phyloP scores from a whole-genome alignment of 35 echinoderm and acorn worm genomes.

The Acanthaster planci region DNA sequence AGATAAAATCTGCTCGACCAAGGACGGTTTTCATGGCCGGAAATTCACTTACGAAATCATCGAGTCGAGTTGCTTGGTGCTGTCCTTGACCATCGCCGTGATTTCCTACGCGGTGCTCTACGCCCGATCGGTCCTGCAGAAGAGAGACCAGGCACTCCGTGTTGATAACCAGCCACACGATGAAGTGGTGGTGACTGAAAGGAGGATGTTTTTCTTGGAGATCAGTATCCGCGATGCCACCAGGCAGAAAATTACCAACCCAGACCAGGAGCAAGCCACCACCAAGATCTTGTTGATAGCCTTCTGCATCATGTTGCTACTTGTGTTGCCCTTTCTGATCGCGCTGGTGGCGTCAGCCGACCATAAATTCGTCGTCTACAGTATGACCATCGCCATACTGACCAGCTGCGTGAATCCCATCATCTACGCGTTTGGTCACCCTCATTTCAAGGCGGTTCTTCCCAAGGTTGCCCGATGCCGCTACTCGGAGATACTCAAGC shows the following conservation, averaged over 20 bases:
- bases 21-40: not conserved
- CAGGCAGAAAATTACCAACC: not conserved
- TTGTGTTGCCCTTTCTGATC: constrained; percentile 38
- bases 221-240: not conserved
- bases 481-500: constrained; percentile 48
- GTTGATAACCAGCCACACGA: too few relatives aligned
- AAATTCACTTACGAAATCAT: not conserved
- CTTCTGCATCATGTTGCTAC: constrained; percentile 44
- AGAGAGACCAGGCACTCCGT: not conserved
- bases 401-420: constrained; percentile 62
- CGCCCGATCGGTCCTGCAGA: not conserved
- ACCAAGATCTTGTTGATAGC: constrained; percentile 68
- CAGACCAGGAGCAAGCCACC: constrained; percentile 16
- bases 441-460: constrained; percentile 66
- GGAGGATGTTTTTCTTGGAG: not conserved
- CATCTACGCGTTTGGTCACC: constrained; percentile 59
- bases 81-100: not conserved
- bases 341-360: constrained; percentile 34
- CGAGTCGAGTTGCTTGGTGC: not conserved
- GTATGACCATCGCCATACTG: constrained; percentile 23
- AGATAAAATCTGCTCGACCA: not conserved
- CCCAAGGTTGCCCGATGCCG: constrained; percentile 34
- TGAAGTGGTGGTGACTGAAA: not conserved
- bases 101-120: not conserved
- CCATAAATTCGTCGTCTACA: constrained; percentile 36